Conservation (phyloP, 2,113 vertebrate genomes). For the Podarcis cretensis region DNA sequence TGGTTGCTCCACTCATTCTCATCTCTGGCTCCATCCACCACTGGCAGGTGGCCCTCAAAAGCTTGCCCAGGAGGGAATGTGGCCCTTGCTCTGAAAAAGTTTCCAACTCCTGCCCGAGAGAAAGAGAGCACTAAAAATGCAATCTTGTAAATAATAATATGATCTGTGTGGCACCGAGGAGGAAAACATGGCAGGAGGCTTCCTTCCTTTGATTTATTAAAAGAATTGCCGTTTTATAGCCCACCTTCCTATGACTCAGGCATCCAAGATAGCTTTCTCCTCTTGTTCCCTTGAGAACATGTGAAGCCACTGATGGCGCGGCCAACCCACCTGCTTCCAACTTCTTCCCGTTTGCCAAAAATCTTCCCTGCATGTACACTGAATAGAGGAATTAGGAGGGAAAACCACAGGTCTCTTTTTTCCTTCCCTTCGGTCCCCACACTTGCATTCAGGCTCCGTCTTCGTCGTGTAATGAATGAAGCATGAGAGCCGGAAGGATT, state of each 20-base stretch:
- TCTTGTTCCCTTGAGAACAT: not conserved
- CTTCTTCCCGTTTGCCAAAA: not conserved
- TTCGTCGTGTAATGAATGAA: not conserved
- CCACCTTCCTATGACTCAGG: too few species aligned
- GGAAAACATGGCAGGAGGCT: not conserved
- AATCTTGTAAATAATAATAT: not conserved
- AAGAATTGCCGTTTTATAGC: not conserved
- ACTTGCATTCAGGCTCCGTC: not conserved
- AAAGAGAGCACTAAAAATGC: too few species aligned
- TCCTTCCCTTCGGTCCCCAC: not conserved
- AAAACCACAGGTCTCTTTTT: slow-evolving; percentile 25
- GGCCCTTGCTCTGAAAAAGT: too few species aligned
- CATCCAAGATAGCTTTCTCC: not conserved
- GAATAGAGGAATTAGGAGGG: slow-evolving; percentile 1
- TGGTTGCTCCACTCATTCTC: too few species aligned
- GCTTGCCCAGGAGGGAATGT: too few species aligned
- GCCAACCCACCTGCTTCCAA: not conserved
- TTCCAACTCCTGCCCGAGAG: too few species aligned
- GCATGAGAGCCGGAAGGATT: slow-evolving; percentile 61
- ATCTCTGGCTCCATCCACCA: too few species aligned
- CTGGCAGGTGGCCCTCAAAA: too few species aligned
- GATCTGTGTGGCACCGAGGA: not conserved
- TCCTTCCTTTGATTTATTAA: not conserved
- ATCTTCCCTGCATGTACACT: not conserved
- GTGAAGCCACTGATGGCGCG: not conserved